Evolutionary conservation across 1,140 invertebrate species (phyloP).

Genomic region (Psilanteris sp.): DNA sequence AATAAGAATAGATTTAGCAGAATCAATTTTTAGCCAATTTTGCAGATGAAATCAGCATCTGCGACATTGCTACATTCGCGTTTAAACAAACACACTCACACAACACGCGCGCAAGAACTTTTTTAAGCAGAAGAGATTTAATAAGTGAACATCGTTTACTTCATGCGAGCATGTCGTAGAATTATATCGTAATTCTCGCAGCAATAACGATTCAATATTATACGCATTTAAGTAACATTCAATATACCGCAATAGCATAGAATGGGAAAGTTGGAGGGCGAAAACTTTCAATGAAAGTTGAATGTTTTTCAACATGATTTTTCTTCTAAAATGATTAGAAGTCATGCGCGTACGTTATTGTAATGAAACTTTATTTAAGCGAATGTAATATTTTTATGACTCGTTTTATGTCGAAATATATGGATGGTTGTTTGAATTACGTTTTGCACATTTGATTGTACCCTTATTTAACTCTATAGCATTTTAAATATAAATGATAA

Average conservation of each 20-base stretch:
- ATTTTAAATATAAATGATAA: too few species aligned
- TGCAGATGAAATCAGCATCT: too few species aligned
- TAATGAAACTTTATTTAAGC: slow-evolving; percentile 37
- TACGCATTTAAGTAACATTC: slow-evolving; percentile 41
- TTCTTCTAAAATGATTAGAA: too few species aligned
- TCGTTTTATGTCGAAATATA: slow-evolving; percentile 30
- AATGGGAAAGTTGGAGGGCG: slow-evolving; percentile 4
- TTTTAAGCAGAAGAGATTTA: too few species aligned
- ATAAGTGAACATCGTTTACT: background rate
- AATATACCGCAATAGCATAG: slow-evolving; percentile 13
- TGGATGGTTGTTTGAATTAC: too few species aligned
- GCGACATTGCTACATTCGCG: too few species aligned
- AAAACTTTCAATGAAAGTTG: background rate
- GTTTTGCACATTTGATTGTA: too few species aligned
- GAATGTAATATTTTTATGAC: slow-evolving; percentile 14
- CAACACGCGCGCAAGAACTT: slow-evolving; percentile 16
- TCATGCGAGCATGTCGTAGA: slow-evolving; percentile 3
- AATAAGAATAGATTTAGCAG: too few species aligned
- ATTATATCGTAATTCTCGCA: slow-evolving; percentile 15
- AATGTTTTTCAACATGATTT: too few species aligned
- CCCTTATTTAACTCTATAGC: too few species aligned
- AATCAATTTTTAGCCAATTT: too few species aligned
- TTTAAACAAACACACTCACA: background rate
- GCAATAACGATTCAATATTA: slow-evolving; percentile 16
- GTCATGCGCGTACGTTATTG: too few species aligned